Conservation (phyloP, 1,140 invertebrate species). For the Pissodes strobi region DNA sequence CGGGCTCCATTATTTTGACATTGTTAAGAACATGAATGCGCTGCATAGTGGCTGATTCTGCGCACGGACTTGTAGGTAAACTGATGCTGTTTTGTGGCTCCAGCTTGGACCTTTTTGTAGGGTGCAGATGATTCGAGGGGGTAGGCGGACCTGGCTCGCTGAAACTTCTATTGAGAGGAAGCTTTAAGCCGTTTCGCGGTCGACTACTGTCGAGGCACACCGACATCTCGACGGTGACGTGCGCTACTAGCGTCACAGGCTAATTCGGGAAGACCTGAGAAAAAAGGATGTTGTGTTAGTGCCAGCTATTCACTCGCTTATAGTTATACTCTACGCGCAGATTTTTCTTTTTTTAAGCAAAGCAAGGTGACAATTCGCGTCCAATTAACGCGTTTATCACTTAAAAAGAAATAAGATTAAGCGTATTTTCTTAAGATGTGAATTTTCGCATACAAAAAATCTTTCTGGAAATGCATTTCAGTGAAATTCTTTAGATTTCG, state of each 20-base stretch:
- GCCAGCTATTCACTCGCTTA: conserved; percentile 36
- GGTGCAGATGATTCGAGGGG: conserved; percentile 34
- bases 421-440: too few species aligned
- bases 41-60: conserved; percentile 61
- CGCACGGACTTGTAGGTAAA: conserved; percentile 63
- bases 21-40: conserved; percentile 56
- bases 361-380: too few species aligned
- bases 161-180: conserved; percentile 64
- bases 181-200: conserved; percentile 62
- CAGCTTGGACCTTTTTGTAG: conserved; percentile 63
- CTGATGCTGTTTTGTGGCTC: conserved; percentile 58
- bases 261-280: conserved; percentile 53
- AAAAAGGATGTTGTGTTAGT: conserved; percentile 45
- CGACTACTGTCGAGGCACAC: conserved; percentile 60
- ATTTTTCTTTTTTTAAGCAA: too few species aligned
- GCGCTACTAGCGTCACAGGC: conserved; percentile 45
- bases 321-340: too few species aligned
- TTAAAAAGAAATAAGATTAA: too few species aligned
- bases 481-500: too few species aligned
- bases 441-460: too few species aligned
- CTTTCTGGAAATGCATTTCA: too few species aligned
- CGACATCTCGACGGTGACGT: conserved; percentile 54
- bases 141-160: conserved; percentile 63
- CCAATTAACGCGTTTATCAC: too few species aligned
- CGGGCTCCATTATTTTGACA: conserved; percentile 50